These are phyloP conservation scores for Drosophila pandora DNA, from an alignment of 1,140 invertebrate species.

Conservation along the genomic window DNA sequence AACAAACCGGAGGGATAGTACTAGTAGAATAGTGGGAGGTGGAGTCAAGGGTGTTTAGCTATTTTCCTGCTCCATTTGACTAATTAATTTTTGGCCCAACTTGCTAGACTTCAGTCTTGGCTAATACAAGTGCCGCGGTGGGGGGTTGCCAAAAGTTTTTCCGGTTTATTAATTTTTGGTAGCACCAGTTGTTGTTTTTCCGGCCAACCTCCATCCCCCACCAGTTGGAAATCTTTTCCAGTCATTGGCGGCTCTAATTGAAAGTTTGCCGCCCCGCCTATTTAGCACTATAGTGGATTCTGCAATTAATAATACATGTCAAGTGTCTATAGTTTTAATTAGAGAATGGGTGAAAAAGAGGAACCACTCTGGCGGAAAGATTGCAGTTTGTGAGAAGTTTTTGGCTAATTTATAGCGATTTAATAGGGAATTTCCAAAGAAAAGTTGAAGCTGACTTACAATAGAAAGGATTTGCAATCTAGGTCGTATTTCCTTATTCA, in stretches of 20 bases:
- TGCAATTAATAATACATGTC: slow-evolving; percentile 38
- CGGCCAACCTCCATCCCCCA: not conserved
- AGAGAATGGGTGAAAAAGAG: not conserved
- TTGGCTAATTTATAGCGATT: not conserved
- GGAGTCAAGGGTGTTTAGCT: not conserved
- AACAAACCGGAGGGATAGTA: slow-evolving; percentile 21
- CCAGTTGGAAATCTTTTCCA: slow-evolving; percentile 40
- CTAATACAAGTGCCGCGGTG: slow-evolving; percentile 5
- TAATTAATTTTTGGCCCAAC: slow-evolving; percentile 73
- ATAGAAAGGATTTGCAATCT: not conserved
- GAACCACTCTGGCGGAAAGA: not conserved
- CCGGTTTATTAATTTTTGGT: slow-evolving; percentile 51
- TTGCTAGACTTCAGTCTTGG: slow-evolving; percentile 32
- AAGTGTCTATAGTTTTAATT: slow-evolving; percentile 6
- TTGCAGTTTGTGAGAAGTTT: not conserved
- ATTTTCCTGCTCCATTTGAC: slow-evolving; percentile 52
- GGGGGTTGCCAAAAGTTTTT: slow-evolving; percentile 44
- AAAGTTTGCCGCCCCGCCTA: slow-evolving; percentile 17
- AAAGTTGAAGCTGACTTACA: not conserved
- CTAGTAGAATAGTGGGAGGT: not conserved
- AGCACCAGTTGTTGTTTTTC: slow-evolving; percentile 29
- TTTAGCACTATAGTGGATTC: slow-evolving; percentile 11
- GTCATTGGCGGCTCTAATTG: slow-evolving; percentile 44
- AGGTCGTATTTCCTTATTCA: not conserved
- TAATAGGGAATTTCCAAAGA: not conserved